Percentiles rank a stretch among this genome's conserved stretches.
Conservation (phyloP, 1,140 invertebrate species). For the Pararge aegeria region DNA sequence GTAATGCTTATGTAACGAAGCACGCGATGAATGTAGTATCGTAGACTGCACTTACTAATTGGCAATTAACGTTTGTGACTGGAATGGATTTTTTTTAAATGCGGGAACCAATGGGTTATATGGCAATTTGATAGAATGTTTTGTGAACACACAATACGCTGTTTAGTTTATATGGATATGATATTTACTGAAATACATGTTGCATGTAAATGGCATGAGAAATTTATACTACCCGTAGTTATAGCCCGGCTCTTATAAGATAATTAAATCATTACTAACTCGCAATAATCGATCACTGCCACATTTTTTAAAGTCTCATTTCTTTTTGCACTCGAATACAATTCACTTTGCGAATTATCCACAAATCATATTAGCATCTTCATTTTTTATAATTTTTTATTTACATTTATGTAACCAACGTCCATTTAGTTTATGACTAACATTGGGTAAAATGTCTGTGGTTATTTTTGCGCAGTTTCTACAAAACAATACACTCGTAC, state of each 20-base stretch:
- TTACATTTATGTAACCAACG: background rate
- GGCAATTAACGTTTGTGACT: conserved; percentile 63
- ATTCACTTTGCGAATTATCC: background rate
- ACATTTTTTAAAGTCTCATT: background rate
- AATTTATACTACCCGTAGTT: conserved; percentile 10
- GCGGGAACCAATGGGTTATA: conserved; percentile 18
- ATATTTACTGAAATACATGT: conserved; percentile 23
- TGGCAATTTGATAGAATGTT: conserved; percentile 29
- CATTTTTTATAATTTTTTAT: background rate
- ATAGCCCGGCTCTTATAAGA: background rate
- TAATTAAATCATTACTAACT: background rate
- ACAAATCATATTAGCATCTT: background rate
- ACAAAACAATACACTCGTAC: conserved; percentile 75
- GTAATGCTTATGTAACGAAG: conserved; percentile 81
- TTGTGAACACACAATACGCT: conserved; percentile 20
- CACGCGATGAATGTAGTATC: conserved; percentile 65
- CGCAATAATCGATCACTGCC: background rate
- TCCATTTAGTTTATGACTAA: conserved; percentile 12
- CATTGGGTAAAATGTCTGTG: conserved; percentile 23
- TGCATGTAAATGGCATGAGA: conserved; percentile 33
- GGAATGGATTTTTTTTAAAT: conserved; percentile 37
- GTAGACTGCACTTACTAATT: conserved; percentile 77
- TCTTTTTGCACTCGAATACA: background rate
- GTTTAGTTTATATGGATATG: conserved; percentile 20
- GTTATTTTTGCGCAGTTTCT: conserved; percentile 72